A percentile compares a stretch with the other conserved stretches of the same genome.
Evolutionary conservation across 2,797 vertebrate genomes (phyloP).

Genomic region (Momotus momota): DNA sequence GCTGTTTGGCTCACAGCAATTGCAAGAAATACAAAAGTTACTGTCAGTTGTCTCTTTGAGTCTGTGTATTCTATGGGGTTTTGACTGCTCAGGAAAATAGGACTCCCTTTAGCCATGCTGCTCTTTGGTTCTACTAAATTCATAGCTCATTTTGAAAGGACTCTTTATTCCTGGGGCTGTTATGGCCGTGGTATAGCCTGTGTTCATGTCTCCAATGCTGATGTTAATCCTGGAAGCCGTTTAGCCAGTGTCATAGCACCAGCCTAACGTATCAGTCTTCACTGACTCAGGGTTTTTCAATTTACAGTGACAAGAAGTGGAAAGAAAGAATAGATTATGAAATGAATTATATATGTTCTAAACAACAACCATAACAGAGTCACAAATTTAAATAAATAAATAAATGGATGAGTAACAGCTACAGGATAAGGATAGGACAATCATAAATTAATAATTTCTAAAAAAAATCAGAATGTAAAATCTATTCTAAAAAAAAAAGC

Average conservation of each 20-base stretch:
- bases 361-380: not conserved
- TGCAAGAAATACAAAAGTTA: slow-evolving; percentile 8
- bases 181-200: not conserved
- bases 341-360: not conserved
- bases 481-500: not conserved
- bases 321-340: not conserved
- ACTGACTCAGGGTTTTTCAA: not conserved
- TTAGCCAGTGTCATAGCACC: not conserved
- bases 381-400: not conserved
- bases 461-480: not conserved
- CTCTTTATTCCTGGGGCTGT: not conserved
- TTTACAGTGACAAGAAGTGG: not conserved
- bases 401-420: not conserved
- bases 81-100: not conserved
- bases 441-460: not conserved
- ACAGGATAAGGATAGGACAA: not conserved
- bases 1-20: slow-evolving; percentile 11
- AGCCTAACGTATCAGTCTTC: not conserved
- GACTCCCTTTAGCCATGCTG: not conserved
- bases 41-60: slow-evolving; percentile 8
- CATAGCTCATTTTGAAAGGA: not conserved
- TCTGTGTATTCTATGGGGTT: not conserved
- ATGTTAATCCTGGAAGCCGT: not conserved
- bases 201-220: not conserved
- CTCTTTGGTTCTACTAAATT: not conserved